Base-by-base conservation (phyloP, 2,888 invertebrate species). In the Ennomos fuscantarius region DNA sequence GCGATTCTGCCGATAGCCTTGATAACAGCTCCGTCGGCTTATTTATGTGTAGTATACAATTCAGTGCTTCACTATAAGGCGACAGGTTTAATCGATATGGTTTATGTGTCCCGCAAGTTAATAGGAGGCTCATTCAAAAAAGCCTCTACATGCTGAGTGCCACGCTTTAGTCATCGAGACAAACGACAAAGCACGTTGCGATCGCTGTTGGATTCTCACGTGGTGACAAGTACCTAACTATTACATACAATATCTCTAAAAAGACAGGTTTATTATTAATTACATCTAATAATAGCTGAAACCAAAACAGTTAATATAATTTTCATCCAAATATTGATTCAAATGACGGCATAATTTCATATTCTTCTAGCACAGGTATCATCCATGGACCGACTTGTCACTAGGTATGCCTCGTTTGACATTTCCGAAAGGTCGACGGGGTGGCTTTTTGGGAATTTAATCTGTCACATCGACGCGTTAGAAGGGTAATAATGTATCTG, bases 381-480 rank as follows among this genome's bases (percentile, higher is more conserved):
- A 33, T 64, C 62, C 49, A 53, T 41, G 56, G 37, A 46, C 33
- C 46, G 60, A 69, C 69, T 68, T 61, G 68, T 64, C 63, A 65
- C 70, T 69, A 68, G 68, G 70, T 69, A 55, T 63, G 60, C 63
- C 50, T 63, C 63, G 33, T 46, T 31, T 13, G 43, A 55, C 34
- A 43, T 43, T 55, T 34, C n/a, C 33, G 43, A 52, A 37, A 12
- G 48, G 39, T 33, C 39, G 48, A 51, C 24, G 60, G 61, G 53
- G 70, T 57, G 62, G 67, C 62, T 65, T 75, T 73, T 70, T 59
- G 66, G 63, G 59, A 72, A 73, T 76, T 74, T 70, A 72, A 77
- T 76, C 76, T 73, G 74, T 78, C 76, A 72, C 70, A 63, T 70
- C 74, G 74, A 62, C 76, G 70, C 58, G 24, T 58, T 46, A 50